Conservation (phyloP, 2,888 invertebrate species). For the Trissoscelio sp. region DNA sequence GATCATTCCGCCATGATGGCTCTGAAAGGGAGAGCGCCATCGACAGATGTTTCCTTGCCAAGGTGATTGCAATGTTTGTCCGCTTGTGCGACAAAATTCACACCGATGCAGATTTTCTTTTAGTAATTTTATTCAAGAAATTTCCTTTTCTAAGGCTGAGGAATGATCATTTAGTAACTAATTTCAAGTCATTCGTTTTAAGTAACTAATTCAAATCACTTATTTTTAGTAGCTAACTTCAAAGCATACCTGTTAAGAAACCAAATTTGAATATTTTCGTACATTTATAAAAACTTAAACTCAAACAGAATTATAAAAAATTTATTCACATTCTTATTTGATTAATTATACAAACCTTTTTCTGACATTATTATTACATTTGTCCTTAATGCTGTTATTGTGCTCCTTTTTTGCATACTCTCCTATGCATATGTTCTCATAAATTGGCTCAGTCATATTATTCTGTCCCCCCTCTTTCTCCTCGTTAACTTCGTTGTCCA, state of each 20-base stretch:
- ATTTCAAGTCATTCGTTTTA: too few relatives aligned
- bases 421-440: constrained; percentile 77
- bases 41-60: constrained; percentile 78
- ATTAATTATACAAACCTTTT: too few relatives aligned
- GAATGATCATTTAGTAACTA: too few relatives aligned
- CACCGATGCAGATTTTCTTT: constrained; percentile 20
- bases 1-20: constrained; percentile 83
- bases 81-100: constrained; percentile 51
- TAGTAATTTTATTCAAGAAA: too few relatives aligned
- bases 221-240: too few relatives aligned
- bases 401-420: constrained; percentile 67
- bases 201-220: too few relatives aligned
- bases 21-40: constrained; percentile 79
- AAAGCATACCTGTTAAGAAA: too few relatives aligned
- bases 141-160: too few relatives aligned
- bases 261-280: too few relatives aligned
- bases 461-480: constrained; percentile 72
- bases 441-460: constrained; percentile 77
- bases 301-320: too few relatives aligned
- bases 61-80: constrained; percentile 75
- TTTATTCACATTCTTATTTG: too few relatives aligned
- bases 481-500: constrained; percentile 80
- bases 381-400: constrained; percentile 25
- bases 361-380: constrained; percentile 38
- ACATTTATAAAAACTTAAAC: too few relatives aligned